These are phyloP conservation scores for Deroplatys truncata DNA, from an alignment of 2,888 invertebrate species.

Conservation along the genomic window DNA sequence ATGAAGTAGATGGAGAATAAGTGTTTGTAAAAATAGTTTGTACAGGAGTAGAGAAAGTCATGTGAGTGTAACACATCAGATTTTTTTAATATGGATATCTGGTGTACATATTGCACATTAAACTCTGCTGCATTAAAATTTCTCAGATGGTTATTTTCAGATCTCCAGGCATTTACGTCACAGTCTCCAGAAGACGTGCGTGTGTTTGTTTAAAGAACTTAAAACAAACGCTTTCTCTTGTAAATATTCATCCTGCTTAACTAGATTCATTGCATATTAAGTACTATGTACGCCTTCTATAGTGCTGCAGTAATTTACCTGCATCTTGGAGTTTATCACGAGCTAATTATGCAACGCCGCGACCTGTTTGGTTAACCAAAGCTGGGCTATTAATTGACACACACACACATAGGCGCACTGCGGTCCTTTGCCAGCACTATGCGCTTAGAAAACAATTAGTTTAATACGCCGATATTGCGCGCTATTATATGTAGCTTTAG, in stretches of 20 bases:
- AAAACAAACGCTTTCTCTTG: neutral
- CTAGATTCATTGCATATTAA: neutral
- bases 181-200: too few relatives aligned
- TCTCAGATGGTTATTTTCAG: too few relatives aligned
- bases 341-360: neutral
- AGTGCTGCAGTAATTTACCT: neutral
- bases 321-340: neutral
- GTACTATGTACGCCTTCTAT: neutral
- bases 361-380: neutral
- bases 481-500: neutral
- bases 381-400: neutral
- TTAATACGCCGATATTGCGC: neutral
- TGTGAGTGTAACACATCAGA: too few relatives aligned
- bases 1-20: too few relatives aligned
- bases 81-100: too few relatives aligned
- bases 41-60: too few relatives aligned
- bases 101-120: too few relatives aligned
- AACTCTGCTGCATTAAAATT: too few relatives aligned
- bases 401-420: neutral
- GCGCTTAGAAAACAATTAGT: neutral
- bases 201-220: too few relatives aligned
- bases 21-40: too few relatives aligned
- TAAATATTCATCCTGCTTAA: neutral
- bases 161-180: too few relatives aligned
- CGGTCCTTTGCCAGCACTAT: neutral